Conservation (phyloP, 2,113 vertebrate genomes). For the Copsychus sechellarum region DNA sequence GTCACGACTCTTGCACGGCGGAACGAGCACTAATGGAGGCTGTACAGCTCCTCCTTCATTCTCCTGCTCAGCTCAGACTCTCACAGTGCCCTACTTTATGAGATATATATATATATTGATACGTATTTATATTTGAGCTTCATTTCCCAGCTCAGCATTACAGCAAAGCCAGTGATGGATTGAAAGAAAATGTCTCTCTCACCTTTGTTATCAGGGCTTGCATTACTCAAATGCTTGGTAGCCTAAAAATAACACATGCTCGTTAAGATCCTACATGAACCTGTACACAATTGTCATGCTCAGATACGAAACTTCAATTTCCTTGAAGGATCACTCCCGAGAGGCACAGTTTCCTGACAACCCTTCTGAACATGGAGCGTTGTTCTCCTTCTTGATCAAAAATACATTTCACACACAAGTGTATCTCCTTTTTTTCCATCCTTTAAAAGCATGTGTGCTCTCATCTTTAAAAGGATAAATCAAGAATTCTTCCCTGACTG, state of each 20-base stretch:
- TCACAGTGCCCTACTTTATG: not conserved
- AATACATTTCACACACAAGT: not conserved
- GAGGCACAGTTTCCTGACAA: not conserved
- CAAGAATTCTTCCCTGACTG: not conserved
- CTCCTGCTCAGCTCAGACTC: not conserved
- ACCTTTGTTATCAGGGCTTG: not conserved
- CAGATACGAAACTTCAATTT: not conserved
- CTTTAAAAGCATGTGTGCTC: not conserved
- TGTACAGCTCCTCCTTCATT: not conserved
- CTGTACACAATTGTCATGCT: not conserved
- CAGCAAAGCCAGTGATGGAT: not conserved
- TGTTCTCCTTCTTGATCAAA: not conserved
- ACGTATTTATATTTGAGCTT: not conserved
- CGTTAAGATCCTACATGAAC: not conserved
- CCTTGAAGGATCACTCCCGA: not conserved
- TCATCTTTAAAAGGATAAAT: not conserved
- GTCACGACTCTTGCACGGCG: not conserved
- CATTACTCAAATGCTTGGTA: not conserved
- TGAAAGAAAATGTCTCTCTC: not conserved
- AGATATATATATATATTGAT: not conserved
- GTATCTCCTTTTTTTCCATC: not conserved
- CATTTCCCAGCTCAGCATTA: rapidly evolving
- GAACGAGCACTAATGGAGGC: not conserved
- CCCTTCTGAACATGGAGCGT: rapidly evolving
- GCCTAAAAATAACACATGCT: not conserved